phyloP scores from a whole-genome alignment of 2,797 vertebrate genomes.

The Pagetopsis macropterus region DNA sequence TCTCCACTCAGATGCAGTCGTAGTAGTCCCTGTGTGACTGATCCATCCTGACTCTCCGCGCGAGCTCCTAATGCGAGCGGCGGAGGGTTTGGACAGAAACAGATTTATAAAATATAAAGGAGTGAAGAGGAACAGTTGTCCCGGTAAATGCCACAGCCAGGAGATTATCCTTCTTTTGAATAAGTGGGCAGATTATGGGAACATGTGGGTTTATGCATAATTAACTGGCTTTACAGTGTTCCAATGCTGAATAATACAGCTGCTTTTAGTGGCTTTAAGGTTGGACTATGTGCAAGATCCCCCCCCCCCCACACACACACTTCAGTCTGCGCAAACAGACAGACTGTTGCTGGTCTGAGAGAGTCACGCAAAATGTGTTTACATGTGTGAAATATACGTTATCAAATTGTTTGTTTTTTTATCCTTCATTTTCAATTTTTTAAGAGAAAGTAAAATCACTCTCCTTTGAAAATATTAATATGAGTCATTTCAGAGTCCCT shows the following conservation, averaged over 20 bases:
- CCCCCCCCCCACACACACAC: conserved; percentile 3
- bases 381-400: conserved; percentile 1
- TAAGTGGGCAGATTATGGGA: conserved; percentile 83
- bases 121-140: conserved; percentile 73
- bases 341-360: conserved; percentile 49
- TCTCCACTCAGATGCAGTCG: conserved; percentile 29
- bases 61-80: conserved; percentile 67
- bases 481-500: not conserved
- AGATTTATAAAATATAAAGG: conserved; percentile 84
- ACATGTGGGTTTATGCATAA: conserved; percentile 84
- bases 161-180: conserved; percentile 70
- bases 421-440: not conserved
- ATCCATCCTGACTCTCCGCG: conserved; percentile 73
- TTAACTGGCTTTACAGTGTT: conserved; percentile 71
- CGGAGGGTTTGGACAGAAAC: conserved; percentile 55
- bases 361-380: conserved; percentile 26
- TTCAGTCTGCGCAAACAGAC: conserved; percentile 21
- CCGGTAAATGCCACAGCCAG: conserved; percentile 70
- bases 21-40: conserved; percentile 68
- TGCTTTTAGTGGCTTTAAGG: conserved; percentile 78
- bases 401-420: not conserved
- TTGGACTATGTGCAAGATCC: conserved; percentile 62
- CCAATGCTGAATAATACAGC: conserved; percentile 81
- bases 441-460: not conserved
- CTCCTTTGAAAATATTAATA: not conserved